Evolutionary conservation across 2,113 vertebrate genomes (phyloP), one percentile per base, ranked within the genome.

Genomic region (Spheniscus mendiculus): DNA sequence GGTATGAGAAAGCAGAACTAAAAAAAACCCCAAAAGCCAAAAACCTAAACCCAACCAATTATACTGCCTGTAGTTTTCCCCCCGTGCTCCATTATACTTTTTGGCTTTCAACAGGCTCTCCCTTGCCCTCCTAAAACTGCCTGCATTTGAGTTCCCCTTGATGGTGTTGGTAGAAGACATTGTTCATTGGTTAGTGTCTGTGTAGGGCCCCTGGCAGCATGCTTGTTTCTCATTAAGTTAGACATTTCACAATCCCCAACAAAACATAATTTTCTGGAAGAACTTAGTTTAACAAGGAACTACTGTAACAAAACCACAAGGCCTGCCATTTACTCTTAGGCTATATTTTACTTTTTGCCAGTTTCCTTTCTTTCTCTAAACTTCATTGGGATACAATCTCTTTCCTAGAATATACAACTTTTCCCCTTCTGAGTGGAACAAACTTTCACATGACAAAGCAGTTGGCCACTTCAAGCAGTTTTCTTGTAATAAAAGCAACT

Each of bases 231-330:
- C 92, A 88, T 97, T 97, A 94, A 85, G 25, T 56, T 44, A 74
- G 53, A 71, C 55, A 89, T 96, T 97, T 96, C 94, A 96, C 85
- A 96, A 96, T 95, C 89, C 42, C 81, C 89, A 96, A 95, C 62
- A 73, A 98, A 96, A 86, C 69, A 82, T 44, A 78, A 81, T 91
- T 92, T 97, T 94, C 87, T 96, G 80, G 89, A 96, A 93, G 83
- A 95, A 89, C 55, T 90, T 96, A 70, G 56, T 82, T 93, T 97
- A 95, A 95, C 74, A 95, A 93, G 84, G 92, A 97, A 96, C 90
- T 97, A 97, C 91, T 94, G 86, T 95, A 95, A 87, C 94, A 96
- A 97, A 97, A 97, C 96, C 91, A 95, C 92, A 92, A 72, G 71
- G 45, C 66, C 40, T 90, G 82, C 55, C 80, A 89, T 95, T 98